phyloP scores from a whole-genome alignment of 2,113 vertebrate genomes.

The Prionailurus viverrinus region DNA sequence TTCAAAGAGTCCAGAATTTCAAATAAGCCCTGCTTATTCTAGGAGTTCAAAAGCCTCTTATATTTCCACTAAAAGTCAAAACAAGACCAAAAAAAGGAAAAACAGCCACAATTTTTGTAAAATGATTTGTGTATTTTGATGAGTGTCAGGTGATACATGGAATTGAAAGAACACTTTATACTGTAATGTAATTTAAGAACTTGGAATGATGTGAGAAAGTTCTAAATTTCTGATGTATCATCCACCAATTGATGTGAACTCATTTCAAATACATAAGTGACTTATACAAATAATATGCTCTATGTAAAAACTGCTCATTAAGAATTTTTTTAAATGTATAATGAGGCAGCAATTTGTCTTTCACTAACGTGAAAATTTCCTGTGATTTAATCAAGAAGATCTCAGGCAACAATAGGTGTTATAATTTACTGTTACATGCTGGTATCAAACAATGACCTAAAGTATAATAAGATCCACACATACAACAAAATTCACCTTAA shows the following conservation, averaged over 20 bases:
- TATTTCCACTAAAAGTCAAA: neutral
- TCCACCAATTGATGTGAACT: neutral
- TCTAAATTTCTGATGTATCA: neutral
- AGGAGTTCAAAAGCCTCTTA: neutral
- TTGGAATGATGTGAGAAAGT: neutral
- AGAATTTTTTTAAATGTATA: neutral
- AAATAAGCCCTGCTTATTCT: neutral
- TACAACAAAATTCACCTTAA: neutral
- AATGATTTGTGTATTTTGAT: neutral
- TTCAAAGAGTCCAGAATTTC: slow-evolving; percentile 1
- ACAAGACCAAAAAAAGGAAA: neutral
- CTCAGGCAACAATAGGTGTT: neutral
- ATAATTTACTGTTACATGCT: neutral
- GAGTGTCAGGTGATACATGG: neutral
- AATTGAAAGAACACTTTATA: slow-evolving; percentile 49
- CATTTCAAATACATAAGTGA: neutral
- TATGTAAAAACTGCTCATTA: neutral
- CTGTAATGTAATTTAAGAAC: slow-evolving; percentile 32
- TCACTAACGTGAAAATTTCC: neutral
- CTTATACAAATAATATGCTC: neutral
- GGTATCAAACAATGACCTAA: neutral
- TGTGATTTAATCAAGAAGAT: neutral
- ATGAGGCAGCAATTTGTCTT: neutral
- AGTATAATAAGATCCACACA: neutral
- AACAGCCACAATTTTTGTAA: neutral